These are phyloP conservation scores for Loriculus beryllinus DNA, from an alignment of 2,797 vertebrate genomes.

Conservation along the genomic window DNA sequence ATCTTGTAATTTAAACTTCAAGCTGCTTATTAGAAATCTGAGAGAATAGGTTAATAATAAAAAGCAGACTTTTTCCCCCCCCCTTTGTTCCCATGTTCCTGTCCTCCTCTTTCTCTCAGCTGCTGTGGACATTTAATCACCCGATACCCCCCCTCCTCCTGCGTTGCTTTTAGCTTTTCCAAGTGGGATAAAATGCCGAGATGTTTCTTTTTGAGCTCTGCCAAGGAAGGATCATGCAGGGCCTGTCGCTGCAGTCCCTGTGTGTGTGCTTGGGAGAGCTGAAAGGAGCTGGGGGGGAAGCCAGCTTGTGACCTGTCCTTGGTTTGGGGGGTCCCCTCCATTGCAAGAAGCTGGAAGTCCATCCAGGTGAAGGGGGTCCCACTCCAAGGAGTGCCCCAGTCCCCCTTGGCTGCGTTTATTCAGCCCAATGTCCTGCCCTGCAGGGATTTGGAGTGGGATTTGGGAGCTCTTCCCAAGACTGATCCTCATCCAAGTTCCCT, in stretches of 20 bases:
- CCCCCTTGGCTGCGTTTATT: not conserved
- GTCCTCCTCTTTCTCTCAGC: conserved; percentile 7
- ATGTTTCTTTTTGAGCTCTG: conserved; percentile 56
- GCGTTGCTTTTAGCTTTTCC: conserved; percentile 43
- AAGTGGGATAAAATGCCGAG: conserved; percentile 61
- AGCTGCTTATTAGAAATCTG: conserved; percentile 81
- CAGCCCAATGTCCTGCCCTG: not conserved
- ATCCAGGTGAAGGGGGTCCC: not conserved
- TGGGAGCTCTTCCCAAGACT: not conserved
- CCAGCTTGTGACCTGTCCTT: not conserved
- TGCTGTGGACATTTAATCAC: conserved; percentile 36
- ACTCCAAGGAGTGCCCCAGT: accelerated
- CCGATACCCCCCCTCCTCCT: not conserved
- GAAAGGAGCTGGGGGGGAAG: not conserved
- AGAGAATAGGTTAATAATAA: conserved; percentile 73
- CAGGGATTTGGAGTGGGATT: not conserved
- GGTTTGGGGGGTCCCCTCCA: accelerated
- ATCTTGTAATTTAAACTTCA: conserved; percentile 82
- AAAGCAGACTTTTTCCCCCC: not conserved
- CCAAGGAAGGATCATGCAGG: not conserved
- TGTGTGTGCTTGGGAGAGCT: not conserved
- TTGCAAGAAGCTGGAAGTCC: not conserved
- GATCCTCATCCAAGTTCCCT: not conserved
- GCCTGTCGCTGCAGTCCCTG: not conserved
- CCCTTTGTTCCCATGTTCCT: conserved; percentile 11